Base-by-base conservation (phyloP, 2,888 invertebrate genomes). In the Rotaria socialis region DNA sequence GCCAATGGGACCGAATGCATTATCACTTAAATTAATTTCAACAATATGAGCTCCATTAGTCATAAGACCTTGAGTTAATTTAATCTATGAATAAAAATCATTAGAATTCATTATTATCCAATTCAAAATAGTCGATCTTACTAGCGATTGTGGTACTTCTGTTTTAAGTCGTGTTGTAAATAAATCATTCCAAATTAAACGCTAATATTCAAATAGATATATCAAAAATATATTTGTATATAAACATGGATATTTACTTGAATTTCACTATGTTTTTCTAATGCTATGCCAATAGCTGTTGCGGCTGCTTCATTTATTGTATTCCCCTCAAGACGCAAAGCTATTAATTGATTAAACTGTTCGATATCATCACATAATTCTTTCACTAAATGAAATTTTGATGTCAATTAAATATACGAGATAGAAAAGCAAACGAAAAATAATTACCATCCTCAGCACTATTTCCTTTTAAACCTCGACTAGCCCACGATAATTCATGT, bases 121-220 rank as follows among this genome's bases (percentile, higher is more conserved):
- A 58, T 84, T 16, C 8, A 86, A 14, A 4, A 24, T 5, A 85
- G 74, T 67, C 75, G 87, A 80, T 89, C 92, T 92, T 91, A 94
- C 95, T 90, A 99, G 91, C 14, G 97, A 96, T 74, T 94, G 93
- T 0, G 98, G 98, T 89, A 99, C 98, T 92, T 99, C 98, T 0
- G 94, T 93, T 91, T 97, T 98, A 92, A 96, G 93, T 85, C 99
- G 93, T 0, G 97, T 95, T 0, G 98, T 98, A 90, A 99, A 99
- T 93, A 99, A 94, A 90, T 99, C 97, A 87, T 96, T 96, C 95
- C 97, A 97, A 86, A 95, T 91, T 0, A 96, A 96, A 89, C 94
- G 89, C 91, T 92, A 89, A 22, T 47, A 80, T n/a, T 11, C 2
- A 1, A 90, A 89, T 24, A 24, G 3, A 35, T 0, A 67, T 5